A percentile compares a stretch with the other conserved stretches of the same genome.
These are phyloP conservation scores for Trinectes maculatus DNA, from an alignment of 2,113 vertebrate species.

Conservation along the genomic window DNA sequence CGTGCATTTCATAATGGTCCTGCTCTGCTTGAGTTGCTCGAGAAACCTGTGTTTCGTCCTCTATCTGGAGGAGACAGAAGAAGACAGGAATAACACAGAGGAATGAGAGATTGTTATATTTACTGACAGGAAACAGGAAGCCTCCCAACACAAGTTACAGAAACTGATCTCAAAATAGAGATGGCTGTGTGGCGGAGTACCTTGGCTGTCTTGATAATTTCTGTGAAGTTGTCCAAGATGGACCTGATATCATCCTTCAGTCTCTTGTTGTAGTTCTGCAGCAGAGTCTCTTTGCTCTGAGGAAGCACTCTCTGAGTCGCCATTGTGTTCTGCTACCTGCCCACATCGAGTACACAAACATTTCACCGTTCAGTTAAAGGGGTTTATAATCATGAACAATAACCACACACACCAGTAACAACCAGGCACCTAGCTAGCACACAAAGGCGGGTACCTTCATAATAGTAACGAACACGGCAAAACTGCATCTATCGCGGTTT, in stretches of 20 bases:
- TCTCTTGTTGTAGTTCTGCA: conserved; percentile 98
- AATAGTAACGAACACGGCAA: not conserved
- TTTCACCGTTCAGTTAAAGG: not conserved
- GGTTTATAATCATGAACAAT: not conserved
- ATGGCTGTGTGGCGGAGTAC: conserved; percentile 58
- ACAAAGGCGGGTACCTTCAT: not conserved
- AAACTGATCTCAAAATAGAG: not conserved
- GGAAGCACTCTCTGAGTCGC: conserved; percentile 88
- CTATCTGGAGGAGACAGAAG: conserved; percentile 87
- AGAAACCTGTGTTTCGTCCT: conserved; percentile 97
- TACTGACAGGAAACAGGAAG: not conserved
- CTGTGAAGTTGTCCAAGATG: conserved; percentile 96
- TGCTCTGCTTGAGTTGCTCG: conserved; percentile 95
- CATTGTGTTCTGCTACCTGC: conserved; percentile 75
- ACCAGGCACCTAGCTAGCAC: conserved; percentile 18
- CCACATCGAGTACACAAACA: not conserved
- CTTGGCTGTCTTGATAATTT: conserved; percentile 95
- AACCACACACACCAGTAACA: not conserved
- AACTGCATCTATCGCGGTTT: not conserved
- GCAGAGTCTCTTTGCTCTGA: conserved; percentile 93
- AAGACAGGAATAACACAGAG: too few species aligned
- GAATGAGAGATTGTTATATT: too few species aligned
- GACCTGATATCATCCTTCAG: conserved; percentile 95
- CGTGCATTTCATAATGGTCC: conserved; percentile 98
- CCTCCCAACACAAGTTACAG: not conserved